Base-by-base conservation (phyloP, 1,140 invertebrate species). In the Brachionus angularis region DNA sequence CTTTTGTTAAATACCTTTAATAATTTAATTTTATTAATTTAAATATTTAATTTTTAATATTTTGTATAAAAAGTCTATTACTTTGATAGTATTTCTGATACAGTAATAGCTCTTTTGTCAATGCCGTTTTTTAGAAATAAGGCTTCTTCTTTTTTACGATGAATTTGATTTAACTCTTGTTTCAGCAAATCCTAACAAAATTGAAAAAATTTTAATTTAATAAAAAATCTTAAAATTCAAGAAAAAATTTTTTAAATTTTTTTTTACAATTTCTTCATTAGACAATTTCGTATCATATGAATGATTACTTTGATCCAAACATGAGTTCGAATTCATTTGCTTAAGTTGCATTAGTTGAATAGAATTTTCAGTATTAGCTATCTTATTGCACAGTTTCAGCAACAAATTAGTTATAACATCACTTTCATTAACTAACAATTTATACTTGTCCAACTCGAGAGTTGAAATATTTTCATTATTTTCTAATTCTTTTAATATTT, bases 101-200 rank as follows among this genome's bases (percentile, higher is more conserved):
- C 62, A 18, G 36, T 47, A 4, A 18, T 27, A 10, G 62, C 39
- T 47, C 62, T 29, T 36, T 67, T 67, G 16, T 67, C 62, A 34
- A 67, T 67, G 18, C 62, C 62, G n/a, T 67, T 67, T 21, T 67
- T 67, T 16, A 67, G 42, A 31, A 34, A 67, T 33, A 67, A 47
- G n/a, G 62, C 62, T n/a, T 67, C 62, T 16, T 67, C 62, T 67
- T 50, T 46, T 50, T 67, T 67, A 46, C 62, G 39, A 47, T 67
- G 27, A 50, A 47, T 67, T 47, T 67, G 62, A 46, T 36, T 50
- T 46, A 67, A 50, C 16, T 67, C 62, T 67, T 67, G 62, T 42
- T 50, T 67, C 12, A 67, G 33, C 33, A 58, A 23, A 5, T 39
- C 53, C 53, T 58, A 33, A 7, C 12, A 33, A 33, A 33, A 16